Percentiles rank a stretch among this genome's conserved stretches.
phyloP scores from a whole-genome alignment of 2,113 vertebrate species.

The Porphyrio hochstetteri region DNA sequence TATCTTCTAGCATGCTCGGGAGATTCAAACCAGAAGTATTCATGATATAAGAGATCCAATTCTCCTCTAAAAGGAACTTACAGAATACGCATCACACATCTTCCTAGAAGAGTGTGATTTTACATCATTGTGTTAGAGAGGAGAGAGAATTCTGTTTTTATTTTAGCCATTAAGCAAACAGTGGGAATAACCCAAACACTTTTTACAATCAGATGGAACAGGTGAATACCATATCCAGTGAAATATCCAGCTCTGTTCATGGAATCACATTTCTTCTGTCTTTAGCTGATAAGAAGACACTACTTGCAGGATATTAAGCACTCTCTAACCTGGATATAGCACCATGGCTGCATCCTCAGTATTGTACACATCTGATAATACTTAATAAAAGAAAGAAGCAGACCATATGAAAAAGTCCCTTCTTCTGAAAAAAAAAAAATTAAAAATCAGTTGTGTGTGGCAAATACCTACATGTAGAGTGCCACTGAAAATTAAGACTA shows the following conservation, averaged over 20 bases:
- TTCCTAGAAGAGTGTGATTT: neutral
- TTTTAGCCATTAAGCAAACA: neutral
- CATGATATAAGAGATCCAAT: neutral
- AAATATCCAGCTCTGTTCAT: neutral
- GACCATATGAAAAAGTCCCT: neutral
- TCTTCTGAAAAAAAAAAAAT: neutral
- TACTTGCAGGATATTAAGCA: conserved; percentile 3
- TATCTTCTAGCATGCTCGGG: neutral
- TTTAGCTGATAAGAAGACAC: neutral
- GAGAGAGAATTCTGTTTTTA: neutral
- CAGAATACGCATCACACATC: neutral
- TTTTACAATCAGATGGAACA: neutral
- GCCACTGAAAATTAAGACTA: neutral
- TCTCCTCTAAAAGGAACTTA: neutral
- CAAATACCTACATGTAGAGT: neutral
- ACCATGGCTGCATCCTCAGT: neutral
- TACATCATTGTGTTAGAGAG: neutral
- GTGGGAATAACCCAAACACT: neutral
- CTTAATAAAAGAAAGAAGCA: neutral
- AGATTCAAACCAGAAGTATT: neutral
- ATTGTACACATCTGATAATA: neutral
- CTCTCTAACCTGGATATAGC: neutral
- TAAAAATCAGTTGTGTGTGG: neutral
- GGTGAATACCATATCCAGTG: neutral
- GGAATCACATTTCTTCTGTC: neutral